Percentiles rank a stretch among this genome's conserved stretches.
Conservation (phyloP, 2,113 vertebrate genomes). For the Actinemys pallida region DNA sequence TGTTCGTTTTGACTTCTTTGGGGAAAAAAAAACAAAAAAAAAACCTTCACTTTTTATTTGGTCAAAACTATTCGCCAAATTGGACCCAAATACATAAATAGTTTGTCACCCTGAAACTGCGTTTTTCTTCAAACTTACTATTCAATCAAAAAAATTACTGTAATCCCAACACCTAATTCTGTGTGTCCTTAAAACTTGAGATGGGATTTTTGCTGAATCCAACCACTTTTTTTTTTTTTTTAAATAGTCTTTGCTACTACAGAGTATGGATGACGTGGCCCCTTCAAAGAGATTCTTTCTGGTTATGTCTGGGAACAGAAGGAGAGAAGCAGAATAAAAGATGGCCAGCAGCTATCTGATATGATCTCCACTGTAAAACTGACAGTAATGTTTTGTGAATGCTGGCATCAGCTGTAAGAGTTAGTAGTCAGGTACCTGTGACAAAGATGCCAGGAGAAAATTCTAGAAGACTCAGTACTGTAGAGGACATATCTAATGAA, state of each 20-base stretch:
- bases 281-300: background rate
- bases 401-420: background rate
- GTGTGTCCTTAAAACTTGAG: background rate
- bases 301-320: background rate
- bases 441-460: background rate
- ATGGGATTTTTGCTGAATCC: background rate
- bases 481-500: background rate
- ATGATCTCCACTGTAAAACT: background rate
- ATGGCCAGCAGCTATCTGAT: background rate
- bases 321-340: background rate
- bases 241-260: background rate
- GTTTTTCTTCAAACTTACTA: no score
- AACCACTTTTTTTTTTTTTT: background rate
- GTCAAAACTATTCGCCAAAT: no score
- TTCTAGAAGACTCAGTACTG: background rate
- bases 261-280: background rate
- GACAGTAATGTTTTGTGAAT: background rate
- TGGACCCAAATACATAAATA: no score
- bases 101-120: no score
- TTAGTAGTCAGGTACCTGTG: background rate
- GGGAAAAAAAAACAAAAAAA: no score
- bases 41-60: no score
- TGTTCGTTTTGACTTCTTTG: no score
- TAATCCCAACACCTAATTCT: no score
- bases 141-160: no score